Percentiles rank a stretch among this genome's conserved stretches.
Evolutionary conservation across 23 tunicate species (phyloP).

Genomic region (Phallusia fumigata): DNA sequence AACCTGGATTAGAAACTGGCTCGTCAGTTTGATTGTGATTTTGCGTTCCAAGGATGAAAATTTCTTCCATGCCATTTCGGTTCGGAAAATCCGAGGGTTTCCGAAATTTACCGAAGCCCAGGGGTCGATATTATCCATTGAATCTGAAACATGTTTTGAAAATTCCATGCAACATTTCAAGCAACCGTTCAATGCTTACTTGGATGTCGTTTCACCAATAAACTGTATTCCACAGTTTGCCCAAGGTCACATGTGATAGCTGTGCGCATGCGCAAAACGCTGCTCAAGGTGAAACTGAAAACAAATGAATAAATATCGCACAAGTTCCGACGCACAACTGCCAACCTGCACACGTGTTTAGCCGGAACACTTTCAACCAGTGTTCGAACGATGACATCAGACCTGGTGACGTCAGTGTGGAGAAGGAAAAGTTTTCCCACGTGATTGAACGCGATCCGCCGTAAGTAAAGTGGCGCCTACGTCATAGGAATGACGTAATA

Average conservation of each 20-base stretch:
- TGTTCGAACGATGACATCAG: background rate
- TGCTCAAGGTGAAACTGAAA: conserved; percentile 9
- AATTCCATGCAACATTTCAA: background rate
- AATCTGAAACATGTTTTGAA: background rate
- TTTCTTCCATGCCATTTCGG: background rate
- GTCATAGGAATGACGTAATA: too few species aligned
- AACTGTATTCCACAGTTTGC: background rate
- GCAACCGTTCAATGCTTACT: background rate
- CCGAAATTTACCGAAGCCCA: conserved; percentile 9
- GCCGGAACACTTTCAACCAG: too few species aligned
- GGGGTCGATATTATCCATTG: background rate
- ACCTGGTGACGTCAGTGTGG: background rate
- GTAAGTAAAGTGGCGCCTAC: background rate
- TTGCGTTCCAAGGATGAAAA: background rate
- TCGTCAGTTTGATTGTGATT: background rate
- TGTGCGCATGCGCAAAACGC: background rate
- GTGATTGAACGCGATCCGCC: background rate
- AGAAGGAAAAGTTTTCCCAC: background rate
- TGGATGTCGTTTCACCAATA: background rate
- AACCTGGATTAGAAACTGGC: background rate
- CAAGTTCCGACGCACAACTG: too few species aligned
- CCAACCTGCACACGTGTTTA: too few species aligned
- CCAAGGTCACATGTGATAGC: background rate
- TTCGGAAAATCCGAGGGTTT: conserved; percentile 15
- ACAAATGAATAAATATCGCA: background rate